Conservation (phyloP, 1,140 invertebrate species). For the Bombus vancouverensis region DNA sequence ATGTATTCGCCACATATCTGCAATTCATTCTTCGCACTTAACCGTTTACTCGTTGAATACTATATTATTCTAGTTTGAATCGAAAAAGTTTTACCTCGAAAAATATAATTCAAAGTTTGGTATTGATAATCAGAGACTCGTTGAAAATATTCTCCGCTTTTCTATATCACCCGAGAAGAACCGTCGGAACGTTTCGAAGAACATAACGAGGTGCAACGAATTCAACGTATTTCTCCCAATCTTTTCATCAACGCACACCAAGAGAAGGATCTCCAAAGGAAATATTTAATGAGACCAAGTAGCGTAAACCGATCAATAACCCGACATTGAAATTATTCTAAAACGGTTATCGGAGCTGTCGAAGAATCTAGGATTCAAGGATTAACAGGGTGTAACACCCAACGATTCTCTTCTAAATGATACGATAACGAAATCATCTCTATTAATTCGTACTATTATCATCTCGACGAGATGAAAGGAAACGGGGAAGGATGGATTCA, state of each 20-base stretch:
- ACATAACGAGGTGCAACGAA: not conserved
- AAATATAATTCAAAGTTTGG: not conserved
- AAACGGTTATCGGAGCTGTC: not conserved
- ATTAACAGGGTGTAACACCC: constrained; percentile 17
- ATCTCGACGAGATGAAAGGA: not conserved
- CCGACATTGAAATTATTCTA: not conserved
- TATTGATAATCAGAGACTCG: not conserved
- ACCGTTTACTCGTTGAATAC: not conserved
- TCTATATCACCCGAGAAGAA: not conserved
- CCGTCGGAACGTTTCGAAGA: not conserved
- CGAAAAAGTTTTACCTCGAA: not conserved
- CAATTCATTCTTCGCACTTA: not conserved
- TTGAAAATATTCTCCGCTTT: not conserved
- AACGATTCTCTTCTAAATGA: not conserved
- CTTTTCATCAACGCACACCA: not conserved
- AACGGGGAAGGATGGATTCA: not conserved
- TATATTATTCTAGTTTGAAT: not conserved
- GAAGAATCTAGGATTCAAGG: not conserved
- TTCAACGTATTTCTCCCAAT: not conserved
- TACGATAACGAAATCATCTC: not conserved
- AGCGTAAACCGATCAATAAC: constrained; percentile 7
- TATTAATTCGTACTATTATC: not conserved
- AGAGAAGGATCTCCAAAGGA: not conserved
- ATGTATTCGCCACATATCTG: not conserved
- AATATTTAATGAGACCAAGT: constrained; percentile 29